A percentile compares a stretch with the other conserved stretches of the same genome.
phyloP scores from a whole-genome alignment of 2,113 vertebrate genomes.

The Sinocyclocheilus grahami region DNA sequence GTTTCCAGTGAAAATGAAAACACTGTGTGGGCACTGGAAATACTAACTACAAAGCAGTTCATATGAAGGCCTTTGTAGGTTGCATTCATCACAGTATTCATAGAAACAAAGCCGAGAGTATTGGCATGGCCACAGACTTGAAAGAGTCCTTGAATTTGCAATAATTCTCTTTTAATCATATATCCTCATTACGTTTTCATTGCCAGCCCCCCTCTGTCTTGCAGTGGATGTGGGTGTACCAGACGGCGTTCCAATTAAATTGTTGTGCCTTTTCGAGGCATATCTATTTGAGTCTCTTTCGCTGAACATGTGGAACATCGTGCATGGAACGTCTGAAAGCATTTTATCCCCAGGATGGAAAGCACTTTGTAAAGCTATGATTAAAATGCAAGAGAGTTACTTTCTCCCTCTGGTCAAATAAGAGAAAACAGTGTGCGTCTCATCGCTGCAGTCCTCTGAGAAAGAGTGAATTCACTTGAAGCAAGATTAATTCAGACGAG shows the following conservation, averaged over 20 bases:
- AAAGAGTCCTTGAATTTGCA: conserved; percentile 3
- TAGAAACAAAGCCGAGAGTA: neutral
- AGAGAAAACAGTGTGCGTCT: neutral
- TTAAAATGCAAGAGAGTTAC: conserved; percentile 35
- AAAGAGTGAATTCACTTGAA: neutral
- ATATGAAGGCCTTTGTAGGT: neutral
- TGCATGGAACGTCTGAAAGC: conserved; percentile 13
- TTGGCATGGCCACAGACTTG: neutral
- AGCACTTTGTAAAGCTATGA: conserved; percentile 19
- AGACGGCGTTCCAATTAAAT: neutral
- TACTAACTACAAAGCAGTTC: neutral
- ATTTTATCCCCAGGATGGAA: conserved; percentile 11
- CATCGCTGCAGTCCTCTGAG: neutral
- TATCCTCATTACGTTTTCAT: conserved; percentile 14
- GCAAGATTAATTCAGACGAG: conserved; percentile 8
- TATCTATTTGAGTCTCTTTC: neutral
- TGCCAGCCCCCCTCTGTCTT: neutral
- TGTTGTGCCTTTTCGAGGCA: neutral
- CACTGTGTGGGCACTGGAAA: conserved; percentile 19
- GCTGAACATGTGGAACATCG: conserved; percentile 9
- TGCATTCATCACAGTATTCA: neutral
- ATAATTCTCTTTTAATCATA: conserved; percentile 18
- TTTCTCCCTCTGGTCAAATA: conserved; percentile 33
- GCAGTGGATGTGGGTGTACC: neutral
- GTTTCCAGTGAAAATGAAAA: conserved; percentile 2